A percentile compares a stretch with the other conserved stretches of the same genome.
These are phyloP conservation scores for Karalla daura DNA, from an alignment of 2,797 vertebrate genomes.

Conservation along the genomic window DNA sequence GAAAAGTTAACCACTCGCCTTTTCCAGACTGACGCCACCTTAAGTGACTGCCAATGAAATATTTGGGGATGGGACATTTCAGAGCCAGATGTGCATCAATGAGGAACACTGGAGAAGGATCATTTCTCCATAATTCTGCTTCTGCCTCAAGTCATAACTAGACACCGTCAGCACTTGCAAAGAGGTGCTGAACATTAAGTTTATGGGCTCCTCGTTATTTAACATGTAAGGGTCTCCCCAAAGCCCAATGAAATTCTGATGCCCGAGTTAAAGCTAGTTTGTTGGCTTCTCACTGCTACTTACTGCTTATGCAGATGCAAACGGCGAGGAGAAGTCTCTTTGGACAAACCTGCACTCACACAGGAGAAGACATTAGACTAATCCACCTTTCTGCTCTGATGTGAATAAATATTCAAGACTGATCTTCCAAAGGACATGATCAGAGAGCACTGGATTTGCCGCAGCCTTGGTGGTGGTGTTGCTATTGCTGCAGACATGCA, in stretches of 20 bases:
- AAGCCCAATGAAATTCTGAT: conserved; percentile 77
- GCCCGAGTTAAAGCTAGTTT: conserved; percentile 67
- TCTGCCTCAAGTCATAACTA: conserved; percentile 66
- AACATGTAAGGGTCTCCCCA: conserved; percentile 77
- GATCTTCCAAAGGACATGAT: conserved; percentile 27
- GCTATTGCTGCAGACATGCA: conserved; percentile 35
- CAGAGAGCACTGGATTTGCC: conserved; percentile 25
- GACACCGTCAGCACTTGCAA: conserved; percentile 65
- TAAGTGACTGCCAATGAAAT: conserved; percentile 18
- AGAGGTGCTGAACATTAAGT: conserved; percentile 73
- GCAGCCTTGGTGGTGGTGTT: conserved; percentile 23
- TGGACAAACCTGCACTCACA: conserved; percentile 36
- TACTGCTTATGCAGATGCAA: conserved; percentile 53
- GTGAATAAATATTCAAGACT: conserved; percentile 29
- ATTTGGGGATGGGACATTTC: conserved; percentile 25
- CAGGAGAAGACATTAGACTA: conserved; percentile 30
- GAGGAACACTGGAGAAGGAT: conserved; percentile 48
- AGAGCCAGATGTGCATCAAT: conserved; percentile 55
- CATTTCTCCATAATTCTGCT: conserved; percentile 64
- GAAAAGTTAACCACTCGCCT: neutral
- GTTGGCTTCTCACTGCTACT: conserved; percentile 66
- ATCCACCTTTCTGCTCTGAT: conserved; percentile 47
- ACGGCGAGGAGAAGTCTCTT: conserved; percentile 48
- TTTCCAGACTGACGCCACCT: neutral
- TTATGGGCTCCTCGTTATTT: conserved; percentile 79